Percentiles rank a stretch among this genome's conserved stretches.
Conservation (phyloP, 2,797 vertebrate genomes). For the Karalla daura region DNA sequence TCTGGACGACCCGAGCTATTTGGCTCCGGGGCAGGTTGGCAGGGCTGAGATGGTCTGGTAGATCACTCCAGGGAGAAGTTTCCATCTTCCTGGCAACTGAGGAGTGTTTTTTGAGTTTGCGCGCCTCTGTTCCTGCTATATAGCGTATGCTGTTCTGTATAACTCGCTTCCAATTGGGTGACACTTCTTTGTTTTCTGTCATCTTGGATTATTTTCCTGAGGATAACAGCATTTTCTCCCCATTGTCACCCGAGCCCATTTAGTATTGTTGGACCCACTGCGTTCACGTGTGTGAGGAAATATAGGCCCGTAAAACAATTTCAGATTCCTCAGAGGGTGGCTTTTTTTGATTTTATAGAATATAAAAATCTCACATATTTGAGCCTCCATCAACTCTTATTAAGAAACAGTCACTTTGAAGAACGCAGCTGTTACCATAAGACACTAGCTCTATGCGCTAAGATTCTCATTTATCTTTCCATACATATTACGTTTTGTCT, state of each 20-base stretch:
- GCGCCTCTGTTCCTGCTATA: not conserved
- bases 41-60: not conserved
- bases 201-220: not conserved
- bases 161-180: not conserved
- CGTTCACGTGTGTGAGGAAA: not conserved
- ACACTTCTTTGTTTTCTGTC: not conserved
- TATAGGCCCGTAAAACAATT: not conserved
- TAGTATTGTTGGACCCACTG: not conserved
- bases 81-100: constrained; percentile 5
- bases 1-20: not conserved
- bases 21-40: not conserved
- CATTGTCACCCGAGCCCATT: not conserved
- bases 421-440: not conserved
- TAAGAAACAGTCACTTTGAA: not conserved
- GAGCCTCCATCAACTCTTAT: too few species aligned
- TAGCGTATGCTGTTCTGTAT: not conserved
- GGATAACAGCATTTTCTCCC: not conserved
- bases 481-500: not conserved
- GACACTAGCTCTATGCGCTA: not conserved
- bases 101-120: not conserved
- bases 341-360: constrained; percentile 2
- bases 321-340: not conserved
- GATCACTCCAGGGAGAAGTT: not conserved
- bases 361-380: too few species aligned
- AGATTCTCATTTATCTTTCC: not conserved